These are phyloP conservation scores for Carcharodon carcharias DNA, from an alignment of 2,797 vertebrate species.

Conservation along the genomic window DNA sequence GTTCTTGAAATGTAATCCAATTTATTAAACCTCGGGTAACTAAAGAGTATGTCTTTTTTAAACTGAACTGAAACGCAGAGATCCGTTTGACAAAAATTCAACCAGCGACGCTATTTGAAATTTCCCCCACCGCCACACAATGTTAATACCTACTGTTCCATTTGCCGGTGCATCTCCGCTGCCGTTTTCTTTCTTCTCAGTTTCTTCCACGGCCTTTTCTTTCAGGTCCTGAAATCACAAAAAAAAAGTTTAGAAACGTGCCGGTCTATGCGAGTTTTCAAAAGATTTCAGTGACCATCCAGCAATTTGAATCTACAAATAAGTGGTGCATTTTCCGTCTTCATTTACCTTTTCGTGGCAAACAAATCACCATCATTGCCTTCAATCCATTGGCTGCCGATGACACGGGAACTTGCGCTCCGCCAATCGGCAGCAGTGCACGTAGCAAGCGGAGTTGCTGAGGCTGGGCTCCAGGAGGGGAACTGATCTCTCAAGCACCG, in stretches of 20 bases:
- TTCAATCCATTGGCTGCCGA: too few relatives aligned
- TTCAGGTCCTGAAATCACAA: conserved; percentile 63
- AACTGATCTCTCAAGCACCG: neutral
- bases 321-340: neutral
- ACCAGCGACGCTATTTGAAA: neutral
- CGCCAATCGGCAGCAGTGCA: neutral
- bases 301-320: neutral
- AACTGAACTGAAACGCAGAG: neutral
- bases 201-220: conserved; percentile 60
- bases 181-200: conserved; percentile 58
- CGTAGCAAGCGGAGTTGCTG: too few relatives aligned
- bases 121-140: neutral
- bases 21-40: neutral
- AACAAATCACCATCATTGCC: too few relatives aligned
- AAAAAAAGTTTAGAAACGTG: neutral
- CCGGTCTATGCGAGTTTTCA: neutral
- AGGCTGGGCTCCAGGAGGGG: too few relatives aligned
- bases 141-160: conserved; percentile 60
- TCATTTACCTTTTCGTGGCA: neutral
- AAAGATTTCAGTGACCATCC: neutral
- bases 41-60: too few relatives aligned
- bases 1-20: neutral
- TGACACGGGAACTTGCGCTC: neutral
- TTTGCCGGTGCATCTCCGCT: conserved; percentile 69
- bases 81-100: neutral